Percentiles rank a stretch among this genome's conserved stretches.
Conservation (phyloP, 2,797 vertebrate genomes). For the Sternotherus odoratus region DNA sequence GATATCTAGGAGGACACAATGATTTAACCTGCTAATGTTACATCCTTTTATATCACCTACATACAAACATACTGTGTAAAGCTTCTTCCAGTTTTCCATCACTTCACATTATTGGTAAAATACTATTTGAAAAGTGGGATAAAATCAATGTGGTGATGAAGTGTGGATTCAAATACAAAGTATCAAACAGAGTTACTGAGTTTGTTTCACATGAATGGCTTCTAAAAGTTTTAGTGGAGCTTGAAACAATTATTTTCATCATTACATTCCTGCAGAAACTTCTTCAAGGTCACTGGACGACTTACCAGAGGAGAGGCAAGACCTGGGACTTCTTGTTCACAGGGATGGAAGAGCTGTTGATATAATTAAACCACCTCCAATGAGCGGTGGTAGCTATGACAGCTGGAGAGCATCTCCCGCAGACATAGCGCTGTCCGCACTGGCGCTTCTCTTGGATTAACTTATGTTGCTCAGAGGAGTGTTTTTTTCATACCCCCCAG, state of each 20-base stretch:
- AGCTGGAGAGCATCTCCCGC: no score
- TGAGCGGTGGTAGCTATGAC: no score
- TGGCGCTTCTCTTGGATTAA: no score
- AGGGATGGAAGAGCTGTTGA: background rate
- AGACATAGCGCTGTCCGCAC: no score
- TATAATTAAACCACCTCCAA: no score
- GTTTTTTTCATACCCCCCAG: no score
- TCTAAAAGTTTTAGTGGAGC: no score
- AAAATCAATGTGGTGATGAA: background rate
- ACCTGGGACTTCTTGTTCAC: background rate
- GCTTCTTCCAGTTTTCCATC: background rate
- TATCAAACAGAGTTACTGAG: background rate
- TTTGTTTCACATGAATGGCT: background rate
- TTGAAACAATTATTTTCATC: background rate
- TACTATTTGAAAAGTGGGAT: no score
- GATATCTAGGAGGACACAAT: background rate
- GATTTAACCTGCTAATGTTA: background rate
- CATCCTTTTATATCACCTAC: background rate
- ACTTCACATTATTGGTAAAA: background rate
- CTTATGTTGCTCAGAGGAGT: no score
- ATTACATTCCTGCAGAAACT: background rate
- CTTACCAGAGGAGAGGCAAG: background rate
- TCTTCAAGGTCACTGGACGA: background rate
- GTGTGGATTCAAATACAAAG: background rate
- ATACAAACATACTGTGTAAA: background rate